phyloP scores from a whole-genome alignment of 1,140 invertebrate species.

The Hycleus phaleratus region DNA sequence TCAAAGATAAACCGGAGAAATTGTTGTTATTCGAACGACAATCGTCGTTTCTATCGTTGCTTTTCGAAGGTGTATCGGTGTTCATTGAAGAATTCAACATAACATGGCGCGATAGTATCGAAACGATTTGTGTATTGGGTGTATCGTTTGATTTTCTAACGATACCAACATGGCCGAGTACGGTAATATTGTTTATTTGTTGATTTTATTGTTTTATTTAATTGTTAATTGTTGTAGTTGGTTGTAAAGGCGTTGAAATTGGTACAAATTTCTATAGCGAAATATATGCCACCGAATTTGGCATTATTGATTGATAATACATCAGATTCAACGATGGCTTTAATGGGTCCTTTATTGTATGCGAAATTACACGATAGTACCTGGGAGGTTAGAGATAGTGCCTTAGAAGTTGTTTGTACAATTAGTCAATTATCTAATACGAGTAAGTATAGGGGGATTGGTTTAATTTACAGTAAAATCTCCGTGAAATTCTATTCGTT shows the following conservation, averaged over 20 bases:
- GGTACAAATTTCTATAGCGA: slow-evolving; percentile 56
- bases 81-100: slow-evolving; percentile 62
- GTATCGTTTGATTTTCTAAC: slow-evolving; percentile 40
- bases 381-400: slow-evolving; percentile 68
- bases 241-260: slow-evolving; percentile 58
- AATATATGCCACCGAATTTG: slow-evolving; percentile 65
- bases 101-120: slow-evolving; percentile 64
- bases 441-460: slow-evolving; percentile 46
- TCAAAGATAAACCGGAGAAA: slow-evolving; percentile 20
- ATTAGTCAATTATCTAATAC: slow-evolving; percentile 58
- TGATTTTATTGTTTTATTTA: not conserved
- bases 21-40: slow-evolving; percentile 13
- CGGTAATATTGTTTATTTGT: slow-evolving; percentile 26
- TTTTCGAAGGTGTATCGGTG: slow-evolving; percentile 53
- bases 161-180: slow-evolving; percentile 37
- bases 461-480: too few relatives aligned
- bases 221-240: slow-evolving; percentile 43
- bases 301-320: slow-evolving; percentile 57
- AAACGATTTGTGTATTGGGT: slow-evolving; percentile 52
- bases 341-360: slow-evolving; percentile 55
- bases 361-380: slow-evolving; percentile 59
- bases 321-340: slow-evolving; percentile 53
- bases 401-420: slow-evolving; percentile 59
- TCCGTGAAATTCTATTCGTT: too few relatives aligned
- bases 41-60: slow-evolving; percentile 44